phyloP scores from a whole-genome alignment of 1,140 invertebrate species.

The Diorhabda elongata region DNA sequence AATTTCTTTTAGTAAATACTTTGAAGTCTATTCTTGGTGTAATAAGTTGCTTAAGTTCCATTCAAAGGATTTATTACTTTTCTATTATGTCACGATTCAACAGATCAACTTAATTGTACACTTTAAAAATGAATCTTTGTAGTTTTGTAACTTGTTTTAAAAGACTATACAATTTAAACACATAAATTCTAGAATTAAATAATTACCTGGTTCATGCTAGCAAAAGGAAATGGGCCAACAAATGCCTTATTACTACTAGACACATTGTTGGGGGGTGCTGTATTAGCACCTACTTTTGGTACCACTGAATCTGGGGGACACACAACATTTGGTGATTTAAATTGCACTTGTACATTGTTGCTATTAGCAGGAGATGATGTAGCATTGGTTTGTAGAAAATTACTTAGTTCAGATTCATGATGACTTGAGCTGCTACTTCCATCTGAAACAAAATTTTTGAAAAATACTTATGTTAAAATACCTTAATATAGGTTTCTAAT shows the following conservation, averaged over 20 bases:
- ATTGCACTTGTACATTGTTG: constrained; percentile 48
- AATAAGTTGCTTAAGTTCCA: too few relatives aligned
- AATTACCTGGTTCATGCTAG: constrained; percentile 78
- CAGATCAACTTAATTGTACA: too few relatives aligned
- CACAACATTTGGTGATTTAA: constrained; percentile 79
- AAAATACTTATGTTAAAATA: too few relatives aligned
- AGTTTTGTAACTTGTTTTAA: too few relatives aligned
- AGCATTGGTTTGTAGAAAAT: constrained; percentile 24
- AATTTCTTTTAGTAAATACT: too few relatives aligned
- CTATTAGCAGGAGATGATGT: constrained; percentile 22
- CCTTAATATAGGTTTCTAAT: too few relatives aligned
- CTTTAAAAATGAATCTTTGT: too few relatives aligned
- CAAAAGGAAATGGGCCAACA: constrained; percentile 73
- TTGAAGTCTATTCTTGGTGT: too few relatives aligned
- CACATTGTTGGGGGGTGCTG: constrained; percentile 26
- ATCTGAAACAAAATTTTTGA: constrained; percentile 21
- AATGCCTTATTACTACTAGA: constrained; percentile 37
- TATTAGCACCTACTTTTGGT: constrained; percentile 50
- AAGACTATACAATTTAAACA: too few relatives aligned
- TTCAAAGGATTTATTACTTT: too few relatives aligned
- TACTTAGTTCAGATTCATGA: constrained; percentile 11
- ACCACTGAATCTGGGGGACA: constrained; percentile 69
- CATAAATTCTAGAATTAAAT: too few relatives aligned
- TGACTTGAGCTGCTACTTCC: constrained; percentile 20
- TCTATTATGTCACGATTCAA: too few relatives aligned